Evolutionary conservation across 2,888 invertebrate species (phyloP).

Genomic region (Brachyptera risi): DNA sequence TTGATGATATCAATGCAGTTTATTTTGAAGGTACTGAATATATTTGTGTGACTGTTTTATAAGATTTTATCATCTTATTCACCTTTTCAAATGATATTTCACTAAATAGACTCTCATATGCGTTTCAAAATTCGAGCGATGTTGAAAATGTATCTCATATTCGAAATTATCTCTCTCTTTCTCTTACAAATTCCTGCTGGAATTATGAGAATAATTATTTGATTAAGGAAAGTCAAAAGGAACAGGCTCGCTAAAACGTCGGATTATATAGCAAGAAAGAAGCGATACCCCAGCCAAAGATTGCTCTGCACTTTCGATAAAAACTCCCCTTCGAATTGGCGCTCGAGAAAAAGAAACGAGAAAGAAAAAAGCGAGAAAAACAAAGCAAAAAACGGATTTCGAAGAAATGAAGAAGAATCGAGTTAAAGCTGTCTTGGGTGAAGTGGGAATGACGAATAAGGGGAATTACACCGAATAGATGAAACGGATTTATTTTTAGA

Average conservation of each 20-base stretch:
- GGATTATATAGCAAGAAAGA: not conserved
- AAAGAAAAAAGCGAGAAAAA: not conserved
- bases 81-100: no score
- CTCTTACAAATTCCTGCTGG: no score
- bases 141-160: no score
- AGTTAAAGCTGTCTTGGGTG: conserved; percentile 7
- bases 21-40: no score
- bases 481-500: conserved; percentile 11
- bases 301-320: not conserved
- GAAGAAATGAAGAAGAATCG: conserved; percentile 10
- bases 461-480: conserved; percentile 15
- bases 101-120: no score
- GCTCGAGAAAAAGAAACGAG: conserved; percentile 6
- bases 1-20: no score
- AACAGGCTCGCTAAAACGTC: not conserved
- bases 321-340: conserved; percentile 1
- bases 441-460: conserved; percentile 18
- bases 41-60: no score
- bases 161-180: no score
- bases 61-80: no score
- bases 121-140: no score
- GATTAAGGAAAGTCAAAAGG: conserved; percentile 5
- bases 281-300: not conserved
- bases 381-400: not conserved
- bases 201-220: conserved; percentile 18